These are phyloP conservation scores for Scaptomyza tumidula DNA, from an alignment of 2,888 invertebrate genomes.

Conservation along the genomic window DNA sequence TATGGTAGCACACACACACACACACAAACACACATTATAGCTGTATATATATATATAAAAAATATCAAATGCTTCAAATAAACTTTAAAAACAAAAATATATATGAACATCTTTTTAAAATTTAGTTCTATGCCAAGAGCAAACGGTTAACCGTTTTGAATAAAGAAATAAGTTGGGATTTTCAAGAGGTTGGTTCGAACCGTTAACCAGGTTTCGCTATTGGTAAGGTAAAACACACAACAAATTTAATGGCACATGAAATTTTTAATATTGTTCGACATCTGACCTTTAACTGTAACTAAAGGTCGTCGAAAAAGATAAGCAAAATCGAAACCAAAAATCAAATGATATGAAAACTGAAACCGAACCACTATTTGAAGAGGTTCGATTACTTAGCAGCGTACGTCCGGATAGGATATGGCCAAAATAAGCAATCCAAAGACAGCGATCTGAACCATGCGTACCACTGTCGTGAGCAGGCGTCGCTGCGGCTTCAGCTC, in stretches of 20 bases:
- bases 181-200: too few relatives aligned
- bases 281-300: background rate
- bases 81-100: conserved; percentile 36
- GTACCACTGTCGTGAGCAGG: conserved; percentile 71
- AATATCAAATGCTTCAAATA: conserved; percentile 58
- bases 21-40: conserved; percentile 27
- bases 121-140: background rate
- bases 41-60: conserved; percentile 64
- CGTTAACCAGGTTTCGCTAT: too few relatives aligned
- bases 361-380: background rate
- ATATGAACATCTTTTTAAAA: conserved; percentile 12
- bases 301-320: background rate
- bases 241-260: conserved; percentile 44
- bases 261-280: conserved; percentile 57
- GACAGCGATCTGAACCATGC: conserved; percentile 72
- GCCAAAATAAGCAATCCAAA: conserved; percentile 79
- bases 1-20: conserved; percentile 45
- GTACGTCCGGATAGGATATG: conserved; percentile 77
- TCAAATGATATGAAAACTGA: conserved; percentile 1
- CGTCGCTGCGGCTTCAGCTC: conserved; percentile 29
- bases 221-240: too few relatives aligned
- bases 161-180: background rate
- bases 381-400: conserved; percentile 46
- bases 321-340: conserved; percentile 3
- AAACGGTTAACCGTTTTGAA: conserved; percentile 42